Base-by-base conservation (phyloP, 1,140 invertebrate genomes). In the Zophobas atratus region DNA sequence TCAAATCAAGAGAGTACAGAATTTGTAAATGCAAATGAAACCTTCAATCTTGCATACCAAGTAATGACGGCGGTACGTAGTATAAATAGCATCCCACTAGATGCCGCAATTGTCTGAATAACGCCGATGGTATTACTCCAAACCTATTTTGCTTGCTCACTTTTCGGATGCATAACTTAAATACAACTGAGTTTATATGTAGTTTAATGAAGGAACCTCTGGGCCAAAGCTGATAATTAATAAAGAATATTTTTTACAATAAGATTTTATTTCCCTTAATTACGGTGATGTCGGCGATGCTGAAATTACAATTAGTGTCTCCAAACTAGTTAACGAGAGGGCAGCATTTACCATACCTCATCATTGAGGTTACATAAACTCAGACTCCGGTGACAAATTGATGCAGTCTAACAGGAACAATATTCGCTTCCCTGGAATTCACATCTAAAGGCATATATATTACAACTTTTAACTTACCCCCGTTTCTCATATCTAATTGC, bases 321-420 rank as follows among this genome's bases (percentile, higher is more conserved):
- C 6, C 39, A 73, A 71, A 48, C 36, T 41, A 38, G 39, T 51
- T 73, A 73, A 73, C 71, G 51, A 73, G 63, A 76, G 75, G 75
- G 56, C 75, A 76, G 35, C 51, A 67, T 76, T 76, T 76, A 76
- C 20, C 20, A 20, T 20, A 20, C 75, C 75, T 76, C 75, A 76
- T 76, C 63, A 76, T 76, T 76, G 75, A 70, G 75, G 75, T 76
- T 75, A 75, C 60, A 67, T 76, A 70, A 76, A 70, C 70, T 63
- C 63, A 70, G 75, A 49, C 43, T 76, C 46, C 41, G 48, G 75
- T 76, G 60, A 76, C 75, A 76, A 76, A 76, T 76, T 76, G 75
- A 70, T 76, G 63, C 53, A 76, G 75, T 76, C 60, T 76, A 76
- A 76, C 75, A 39, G 70, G 60, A 76, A 76, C 63, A 53, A 55